phyloP scores from a whole-genome alignment of 2,797 vertebrate genomes.

The Eptatretus atami region DNA sequence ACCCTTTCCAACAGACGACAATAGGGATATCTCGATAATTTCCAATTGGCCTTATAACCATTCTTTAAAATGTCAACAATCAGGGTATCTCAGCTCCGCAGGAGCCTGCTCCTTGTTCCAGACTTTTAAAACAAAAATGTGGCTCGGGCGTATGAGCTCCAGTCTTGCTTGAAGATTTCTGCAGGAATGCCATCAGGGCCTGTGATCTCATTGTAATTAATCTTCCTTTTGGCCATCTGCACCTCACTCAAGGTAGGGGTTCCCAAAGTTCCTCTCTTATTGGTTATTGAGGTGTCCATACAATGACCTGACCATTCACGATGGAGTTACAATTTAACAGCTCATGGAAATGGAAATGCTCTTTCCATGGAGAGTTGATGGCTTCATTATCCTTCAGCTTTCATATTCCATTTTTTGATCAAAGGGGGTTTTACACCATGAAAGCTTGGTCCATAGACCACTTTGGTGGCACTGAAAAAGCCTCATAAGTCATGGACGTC shows the following conservation, averaged over 20 bases:
- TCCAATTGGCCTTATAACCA: neutral
- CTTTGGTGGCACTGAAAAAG: neutral
- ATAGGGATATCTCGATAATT: neutral
- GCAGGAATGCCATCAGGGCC: neutral
- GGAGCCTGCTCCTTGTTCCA: neutral
- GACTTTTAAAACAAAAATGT: neutral
- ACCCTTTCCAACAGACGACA: neutral
- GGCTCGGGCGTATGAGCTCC: neutral
- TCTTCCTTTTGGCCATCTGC: neutral
- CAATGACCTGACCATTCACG: neutral
- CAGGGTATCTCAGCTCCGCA: neutral
- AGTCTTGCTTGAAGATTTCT: neutral
- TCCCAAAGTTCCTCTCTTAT: neutral
- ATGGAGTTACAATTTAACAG: neutral
- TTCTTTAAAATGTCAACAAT: neutral
- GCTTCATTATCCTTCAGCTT: neutral
- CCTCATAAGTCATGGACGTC: neutral
- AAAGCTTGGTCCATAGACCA: neutral
- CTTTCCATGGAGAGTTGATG: neutral
- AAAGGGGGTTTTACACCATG: neutral
- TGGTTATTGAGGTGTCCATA: neutral
- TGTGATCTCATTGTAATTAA: neutral
- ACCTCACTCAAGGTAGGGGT: slow-evolving; percentile 1
- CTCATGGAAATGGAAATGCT: neutral
- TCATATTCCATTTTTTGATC: neutral